A percentile compares a stretch with the other conserved stretches of the same genome.
phyloP scores from a whole-genome alignment of 2,797 vertebrate species.

The Merluccius polli region DNA sequence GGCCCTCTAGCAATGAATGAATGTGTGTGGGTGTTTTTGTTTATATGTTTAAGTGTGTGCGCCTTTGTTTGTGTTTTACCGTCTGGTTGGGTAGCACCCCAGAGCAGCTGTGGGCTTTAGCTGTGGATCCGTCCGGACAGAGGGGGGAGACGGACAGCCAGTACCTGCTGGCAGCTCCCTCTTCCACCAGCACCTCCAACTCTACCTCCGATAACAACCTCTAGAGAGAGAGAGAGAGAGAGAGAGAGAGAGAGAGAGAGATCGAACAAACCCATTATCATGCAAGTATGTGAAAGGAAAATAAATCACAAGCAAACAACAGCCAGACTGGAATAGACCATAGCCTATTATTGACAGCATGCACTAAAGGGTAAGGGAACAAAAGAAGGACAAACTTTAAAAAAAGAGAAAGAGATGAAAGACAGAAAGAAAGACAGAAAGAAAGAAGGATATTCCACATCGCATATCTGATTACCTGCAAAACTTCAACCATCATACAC shows the following conservation, averaged over 20 bases:
- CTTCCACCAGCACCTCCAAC: constrained; percentile 86
- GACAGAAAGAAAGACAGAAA: not conserved
- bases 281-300: not conserved
- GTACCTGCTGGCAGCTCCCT: constrained; percentile 80
- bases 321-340: not conserved
- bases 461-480: too few relatives aligned
- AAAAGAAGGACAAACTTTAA: not conserved
- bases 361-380: not conserved
- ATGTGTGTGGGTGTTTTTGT: not conserved
- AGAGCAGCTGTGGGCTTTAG: constrained; percentile 77
- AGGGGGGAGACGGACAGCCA: constrained; percentile 84
- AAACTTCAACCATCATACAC: too few relatives aligned
- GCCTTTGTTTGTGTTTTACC: constrained; percentile 69
- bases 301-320: not conserved
- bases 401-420: not conserved
- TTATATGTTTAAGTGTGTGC: not conserved
- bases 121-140: constrained; percentile 85
- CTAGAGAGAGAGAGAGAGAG: constrained; percentile 60
- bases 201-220: constrained; percentile 90
- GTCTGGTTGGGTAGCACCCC: constrained; percentile 84
- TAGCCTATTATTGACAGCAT: not conserved
- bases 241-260: constrained; percentile 1
- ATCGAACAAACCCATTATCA: not conserved
- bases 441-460: too few relatives aligned
- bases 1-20: not conserved